Evolutionary conservation across 2,797 vertebrate genomes (phyloP).

Genomic region (Morus bassanus): DNA sequence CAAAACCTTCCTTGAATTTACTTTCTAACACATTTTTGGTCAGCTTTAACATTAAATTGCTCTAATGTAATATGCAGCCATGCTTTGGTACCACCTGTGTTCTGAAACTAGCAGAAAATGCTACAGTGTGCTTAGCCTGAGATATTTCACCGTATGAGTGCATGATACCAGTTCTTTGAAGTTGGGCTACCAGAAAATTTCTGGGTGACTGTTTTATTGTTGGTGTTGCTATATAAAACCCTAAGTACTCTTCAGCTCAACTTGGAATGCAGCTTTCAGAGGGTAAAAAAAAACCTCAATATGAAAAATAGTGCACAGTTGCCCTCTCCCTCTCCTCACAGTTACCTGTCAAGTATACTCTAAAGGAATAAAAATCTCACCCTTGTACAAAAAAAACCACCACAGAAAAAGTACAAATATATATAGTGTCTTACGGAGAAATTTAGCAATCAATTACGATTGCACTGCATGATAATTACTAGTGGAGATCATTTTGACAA

Average conservation of each 20-base stretch:
- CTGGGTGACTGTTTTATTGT: not conserved
- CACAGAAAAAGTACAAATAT: not conserved
- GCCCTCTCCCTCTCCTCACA: not conserved
- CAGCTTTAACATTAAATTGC: not conserved
- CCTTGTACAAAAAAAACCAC: not conserved
- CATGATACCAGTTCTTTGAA: not conserved
- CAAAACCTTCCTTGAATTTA: not conserved
- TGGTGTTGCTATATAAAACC: not conserved
- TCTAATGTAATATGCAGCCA: not conserved
- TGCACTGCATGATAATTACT: not conserved
- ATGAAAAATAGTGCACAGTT: not conserved
- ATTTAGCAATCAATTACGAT: not conserved
- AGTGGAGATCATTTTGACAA: not conserved
- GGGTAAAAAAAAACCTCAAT: not conserved
- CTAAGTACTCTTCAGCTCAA: not conserved
- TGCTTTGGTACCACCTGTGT: not conserved
- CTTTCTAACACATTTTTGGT: not conserved
- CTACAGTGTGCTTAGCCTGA: not conserved
- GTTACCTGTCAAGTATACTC: not conserved
- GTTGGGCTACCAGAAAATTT: not conserved
- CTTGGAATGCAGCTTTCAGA: not conserved
- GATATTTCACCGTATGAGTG: not conserved
- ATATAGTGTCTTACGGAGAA: not conserved
- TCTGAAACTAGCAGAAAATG: not conserved
- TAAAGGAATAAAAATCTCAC: not conserved